Evolutionary conservation across 1,140 invertebrate genomes (phyloP).

Genomic region (Venustaconcha ellipsiformis): DNA sequence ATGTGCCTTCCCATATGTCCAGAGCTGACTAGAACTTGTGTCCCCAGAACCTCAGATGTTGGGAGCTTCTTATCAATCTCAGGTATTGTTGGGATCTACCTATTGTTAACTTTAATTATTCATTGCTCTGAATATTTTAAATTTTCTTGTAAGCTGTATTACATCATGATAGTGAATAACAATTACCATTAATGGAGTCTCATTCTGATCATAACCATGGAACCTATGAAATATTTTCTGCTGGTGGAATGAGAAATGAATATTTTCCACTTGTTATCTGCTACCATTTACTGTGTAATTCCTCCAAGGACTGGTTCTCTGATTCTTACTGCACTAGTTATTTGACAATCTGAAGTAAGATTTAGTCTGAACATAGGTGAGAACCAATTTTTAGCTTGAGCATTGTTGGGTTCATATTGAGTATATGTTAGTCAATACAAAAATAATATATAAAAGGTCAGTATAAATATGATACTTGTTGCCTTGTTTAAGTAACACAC

Average conservation of each 20-base stretch:
- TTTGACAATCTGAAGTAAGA: no score
- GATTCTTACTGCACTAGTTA: no score
- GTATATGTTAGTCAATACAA: no score
- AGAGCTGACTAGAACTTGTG: conserved; percentile 68
- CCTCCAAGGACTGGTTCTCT: no score
- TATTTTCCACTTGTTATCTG: no score
- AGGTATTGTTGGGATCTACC: conserved; percentile 36
- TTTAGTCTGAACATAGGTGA: no score
- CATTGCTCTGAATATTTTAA: not conserved
- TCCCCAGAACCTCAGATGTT: conserved; percentile 78
- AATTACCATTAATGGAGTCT: not conserved
- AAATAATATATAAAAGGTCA: no score
- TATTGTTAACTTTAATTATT: not conserved
- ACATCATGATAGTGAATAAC: not conserved
- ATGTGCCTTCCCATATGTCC: conserved; percentile 68
- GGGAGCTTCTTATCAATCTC: conserved; percentile 74
- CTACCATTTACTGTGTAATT: no score
- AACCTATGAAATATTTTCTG: conserved; percentile 30
- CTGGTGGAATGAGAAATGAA: conserved; percentile 1
- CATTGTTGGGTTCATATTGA: no score
- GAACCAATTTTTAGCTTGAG: no score
- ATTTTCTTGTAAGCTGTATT: not conserved
- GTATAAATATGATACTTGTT: no score
- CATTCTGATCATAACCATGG: not conserved
- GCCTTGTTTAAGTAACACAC: no score